These are phyloP conservation scores for Montipora cactus DNA, from an alignment of 64 coral and sea anemone genomes.

Conservation along the genomic window DNA sequence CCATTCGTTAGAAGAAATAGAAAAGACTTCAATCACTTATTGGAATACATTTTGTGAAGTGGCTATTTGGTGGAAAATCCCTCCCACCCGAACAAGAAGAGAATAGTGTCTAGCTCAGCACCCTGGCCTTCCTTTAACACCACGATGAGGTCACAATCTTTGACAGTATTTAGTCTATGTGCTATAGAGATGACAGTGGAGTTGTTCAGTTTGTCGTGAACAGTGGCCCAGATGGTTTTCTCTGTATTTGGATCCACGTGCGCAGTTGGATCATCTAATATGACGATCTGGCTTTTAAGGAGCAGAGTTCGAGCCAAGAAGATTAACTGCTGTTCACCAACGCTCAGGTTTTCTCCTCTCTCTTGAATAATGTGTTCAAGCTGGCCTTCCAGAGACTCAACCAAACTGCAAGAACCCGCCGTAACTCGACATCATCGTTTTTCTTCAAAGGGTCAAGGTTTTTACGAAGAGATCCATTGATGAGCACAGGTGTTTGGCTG, in stretches of 20 bases:
- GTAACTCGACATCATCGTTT: too few relatives aligned
- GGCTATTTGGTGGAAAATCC: background rate
- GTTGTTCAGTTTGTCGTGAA: conserved; percentile 28
- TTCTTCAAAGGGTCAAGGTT: too few relatives aligned
- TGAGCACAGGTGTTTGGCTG: too few relatives aligned
- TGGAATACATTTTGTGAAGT: background rate
- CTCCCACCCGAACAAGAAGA: background rate
- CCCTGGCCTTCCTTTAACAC: conserved; percentile 23
- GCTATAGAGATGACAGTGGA: conserved; percentile 63
- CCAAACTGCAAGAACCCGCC: too few relatives aligned
- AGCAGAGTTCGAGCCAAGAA: conserved; percentile 50
- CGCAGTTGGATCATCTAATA: conserved; percentile 60
- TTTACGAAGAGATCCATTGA: too few relatives aligned
- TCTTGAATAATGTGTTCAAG: too few relatives aligned
- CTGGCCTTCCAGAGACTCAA: too few relatives aligned
- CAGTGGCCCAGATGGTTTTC: conserved; percentile 9
- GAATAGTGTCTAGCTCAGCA: background rate
- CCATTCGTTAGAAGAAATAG: too few relatives aligned
- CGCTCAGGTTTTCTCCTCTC: too few relatives aligned
- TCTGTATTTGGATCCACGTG: conserved; percentile 51
- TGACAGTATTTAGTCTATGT: conserved; percentile 36
- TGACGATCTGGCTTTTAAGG: conserved; percentile 43
- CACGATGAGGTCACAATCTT: conserved; percentile 43
- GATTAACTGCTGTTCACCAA: conserved; percentile 59
- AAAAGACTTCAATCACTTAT: background rate